Evolutionary conservation across 2,113 vertebrate genomes (phyloP).

Genomic region (Gobius niger): DNA sequence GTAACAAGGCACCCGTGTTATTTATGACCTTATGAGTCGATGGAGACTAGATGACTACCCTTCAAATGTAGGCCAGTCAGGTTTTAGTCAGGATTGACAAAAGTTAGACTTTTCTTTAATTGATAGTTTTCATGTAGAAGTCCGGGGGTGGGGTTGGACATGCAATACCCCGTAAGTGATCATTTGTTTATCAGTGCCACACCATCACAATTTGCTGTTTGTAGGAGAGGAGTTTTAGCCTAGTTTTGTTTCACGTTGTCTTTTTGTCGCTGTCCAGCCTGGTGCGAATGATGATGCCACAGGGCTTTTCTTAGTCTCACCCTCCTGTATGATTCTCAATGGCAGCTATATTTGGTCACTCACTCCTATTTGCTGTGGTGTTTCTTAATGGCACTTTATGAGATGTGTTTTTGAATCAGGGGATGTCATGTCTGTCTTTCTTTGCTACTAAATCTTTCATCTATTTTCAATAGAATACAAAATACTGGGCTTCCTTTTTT

Average conservation of each 20-base stretch:
- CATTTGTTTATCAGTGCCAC: not conserved
- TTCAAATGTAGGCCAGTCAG: not conserved
- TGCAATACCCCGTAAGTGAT: slow-evolving; percentile 4
- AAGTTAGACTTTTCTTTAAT: not conserved
- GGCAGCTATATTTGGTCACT: slow-evolving; percentile 36
- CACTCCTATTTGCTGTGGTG: not conserved
- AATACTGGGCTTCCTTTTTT: not conserved
- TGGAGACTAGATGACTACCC: not conserved
- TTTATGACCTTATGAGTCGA: not conserved
- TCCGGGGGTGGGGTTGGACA: too few species aligned
- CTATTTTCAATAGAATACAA: not conserved
- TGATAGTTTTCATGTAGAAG: too few species aligned
- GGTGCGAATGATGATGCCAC: slow-evolving; percentile 27
- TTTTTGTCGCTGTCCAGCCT: slow-evolving; percentile 25
- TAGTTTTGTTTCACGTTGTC: slow-evolving; percentile 26
- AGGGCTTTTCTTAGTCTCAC: slow-evolving; percentile 16
- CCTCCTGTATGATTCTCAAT: slow-evolving; percentile 27
- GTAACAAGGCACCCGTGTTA: not conserved
- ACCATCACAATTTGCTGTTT: not conserved
- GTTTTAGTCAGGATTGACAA: not conserved
- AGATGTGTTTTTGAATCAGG: slow-evolving; percentile 5
- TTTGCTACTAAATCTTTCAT: not conserved
- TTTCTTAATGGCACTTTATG: slow-evolving; percentile 16
- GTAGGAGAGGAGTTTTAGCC: slow-evolving; percentile 45
- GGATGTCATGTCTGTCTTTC: not conserved